Evolutionary conservation across 2,888 invertebrate genomes (phyloP).

Genomic region (Entomobrya multifasciata): DNA sequence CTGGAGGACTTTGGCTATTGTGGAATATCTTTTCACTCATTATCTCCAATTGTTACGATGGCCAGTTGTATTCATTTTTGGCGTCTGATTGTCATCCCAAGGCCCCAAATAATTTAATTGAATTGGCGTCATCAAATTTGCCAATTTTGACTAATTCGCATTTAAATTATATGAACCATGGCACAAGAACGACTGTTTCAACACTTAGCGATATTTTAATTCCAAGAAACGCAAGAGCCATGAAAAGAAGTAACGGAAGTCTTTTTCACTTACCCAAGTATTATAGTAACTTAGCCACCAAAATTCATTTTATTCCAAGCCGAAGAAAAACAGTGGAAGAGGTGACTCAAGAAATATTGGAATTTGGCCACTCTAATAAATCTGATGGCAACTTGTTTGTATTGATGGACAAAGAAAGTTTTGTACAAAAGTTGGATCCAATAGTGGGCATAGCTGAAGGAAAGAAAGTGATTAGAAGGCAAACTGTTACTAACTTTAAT

Average conservation of each 20-base stretch:
- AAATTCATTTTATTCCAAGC: neutral
- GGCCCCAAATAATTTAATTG: neutral
- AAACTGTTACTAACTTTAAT: no score
- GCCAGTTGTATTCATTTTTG: slow-evolving; percentile 33
- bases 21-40: neutral
- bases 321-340: neutral
- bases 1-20: neutral
- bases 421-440: no score
- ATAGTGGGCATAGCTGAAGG: no score
- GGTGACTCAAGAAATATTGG: no score
- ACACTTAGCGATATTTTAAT: no score
- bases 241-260: no score
- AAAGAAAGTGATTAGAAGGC: no score
- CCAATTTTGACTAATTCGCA: neutral
- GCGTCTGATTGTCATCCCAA: neutral
- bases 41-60: slow-evolving; percentile 5
- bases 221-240: neutral
- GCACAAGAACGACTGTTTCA: no score
- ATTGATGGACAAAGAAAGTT: no score
- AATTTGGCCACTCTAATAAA: no score
- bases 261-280: neutral
- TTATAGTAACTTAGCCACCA: neutral
- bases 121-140: neutral
- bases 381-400: no score
- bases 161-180: no score